Percentiles rank a stretch among this genome's conserved stretches.
Evolutionary conservation across 1,140 invertebrate genomes (phyloP).

Genomic region (Pararge aegeria): DNA sequence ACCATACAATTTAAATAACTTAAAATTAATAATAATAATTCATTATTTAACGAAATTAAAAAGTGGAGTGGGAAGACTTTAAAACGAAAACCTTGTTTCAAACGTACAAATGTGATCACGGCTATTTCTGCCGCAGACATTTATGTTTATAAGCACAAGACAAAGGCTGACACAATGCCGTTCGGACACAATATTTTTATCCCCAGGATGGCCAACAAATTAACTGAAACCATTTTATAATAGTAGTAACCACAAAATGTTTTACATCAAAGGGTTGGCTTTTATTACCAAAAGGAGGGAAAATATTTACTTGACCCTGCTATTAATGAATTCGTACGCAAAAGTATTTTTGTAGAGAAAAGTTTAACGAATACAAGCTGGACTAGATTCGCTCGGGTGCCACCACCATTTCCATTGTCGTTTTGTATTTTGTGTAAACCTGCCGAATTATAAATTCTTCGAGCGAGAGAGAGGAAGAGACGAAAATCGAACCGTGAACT

Average conservation of each 20-base stretch:
- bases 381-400: too few relatives aligned
- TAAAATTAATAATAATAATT: too few relatives aligned
- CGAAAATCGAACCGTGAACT: too few relatives aligned
- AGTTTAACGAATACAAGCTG: too few relatives aligned
- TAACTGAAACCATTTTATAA: not conserved
- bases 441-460: too few relatives aligned
- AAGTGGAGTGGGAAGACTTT: too few relatives aligned
- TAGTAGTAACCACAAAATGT: not conserved
- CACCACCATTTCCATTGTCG: too few relatives aligned
- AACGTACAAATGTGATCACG: not conserved
- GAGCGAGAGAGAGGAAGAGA: too few relatives aligned
- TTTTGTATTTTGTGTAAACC: too few relatives aligned
- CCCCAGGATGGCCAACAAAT: conserved; percentile 10
- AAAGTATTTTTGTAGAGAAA: too few relatives aligned
- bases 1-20: too few relatives aligned
- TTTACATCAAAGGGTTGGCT: not conserved
- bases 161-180: conserved; percentile 14
- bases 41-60: too few relatives aligned
- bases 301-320: not conserved
- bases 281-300: not conserved
- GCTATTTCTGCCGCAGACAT: not conserved
- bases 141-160: conserved; percentile 8
- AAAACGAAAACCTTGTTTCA: not conserved
- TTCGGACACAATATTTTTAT: conserved; percentile 12
- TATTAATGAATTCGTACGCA: not conserved